phyloP scores from a whole-genome alignment of 2,888 invertebrate genomes.

The Caenorhabditis japonica region DNA sequence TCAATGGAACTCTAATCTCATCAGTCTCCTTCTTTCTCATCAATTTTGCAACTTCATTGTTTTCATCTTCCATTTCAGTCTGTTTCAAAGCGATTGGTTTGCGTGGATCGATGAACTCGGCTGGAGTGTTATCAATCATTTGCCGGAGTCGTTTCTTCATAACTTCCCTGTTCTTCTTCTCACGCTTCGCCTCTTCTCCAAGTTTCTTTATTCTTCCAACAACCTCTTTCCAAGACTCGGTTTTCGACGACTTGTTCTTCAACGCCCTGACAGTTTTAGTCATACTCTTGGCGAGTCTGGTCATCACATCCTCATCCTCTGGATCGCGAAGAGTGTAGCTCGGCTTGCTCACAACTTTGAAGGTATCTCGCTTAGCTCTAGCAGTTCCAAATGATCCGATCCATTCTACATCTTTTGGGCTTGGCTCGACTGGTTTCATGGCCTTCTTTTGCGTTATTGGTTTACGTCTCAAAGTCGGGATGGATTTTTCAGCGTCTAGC shows the following conservation, averaged over 20 bases:
- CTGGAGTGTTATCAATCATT: conserved; percentile 67
- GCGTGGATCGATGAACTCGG: conserved; percentile 62
- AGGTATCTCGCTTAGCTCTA: conserved; percentile 56
- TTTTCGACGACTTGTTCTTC: conserved; percentile 60
- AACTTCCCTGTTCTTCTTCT: conserved; percentile 53
- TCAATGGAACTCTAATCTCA: conserved; percentile 64
- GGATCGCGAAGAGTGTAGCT: conserved; percentile 51
- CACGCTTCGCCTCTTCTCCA: conserved; percentile 57
- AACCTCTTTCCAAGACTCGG: conserved; percentile 59
- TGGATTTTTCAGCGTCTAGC: conserved; percentile 56
- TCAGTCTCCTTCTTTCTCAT: conserved; percentile 57
- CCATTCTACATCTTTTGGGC: conserved; percentile 56
- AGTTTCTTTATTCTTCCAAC: conserved; percentile 56
- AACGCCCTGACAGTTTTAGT: conserved; percentile 61
- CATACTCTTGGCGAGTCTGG: conserved; percentile 57
- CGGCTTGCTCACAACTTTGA: conserved; percentile 42
- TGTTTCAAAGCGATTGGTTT: conserved; percentile 60
- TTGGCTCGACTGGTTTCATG: conserved; percentile 23
- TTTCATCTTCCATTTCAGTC: conserved; percentile 56
- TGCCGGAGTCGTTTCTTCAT: conserved; percentile 58
- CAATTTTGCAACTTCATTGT: conserved; percentile 42
- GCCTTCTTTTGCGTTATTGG: not conserved
- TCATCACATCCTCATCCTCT: conserved; percentile 56
- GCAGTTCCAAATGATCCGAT: conserved; percentile 63
- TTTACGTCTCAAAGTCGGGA: not conserved